phyloP scores from a whole-genome alignment of 2,113 vertebrate genomes.

The Pelecanoides urinatrix region DNA sequence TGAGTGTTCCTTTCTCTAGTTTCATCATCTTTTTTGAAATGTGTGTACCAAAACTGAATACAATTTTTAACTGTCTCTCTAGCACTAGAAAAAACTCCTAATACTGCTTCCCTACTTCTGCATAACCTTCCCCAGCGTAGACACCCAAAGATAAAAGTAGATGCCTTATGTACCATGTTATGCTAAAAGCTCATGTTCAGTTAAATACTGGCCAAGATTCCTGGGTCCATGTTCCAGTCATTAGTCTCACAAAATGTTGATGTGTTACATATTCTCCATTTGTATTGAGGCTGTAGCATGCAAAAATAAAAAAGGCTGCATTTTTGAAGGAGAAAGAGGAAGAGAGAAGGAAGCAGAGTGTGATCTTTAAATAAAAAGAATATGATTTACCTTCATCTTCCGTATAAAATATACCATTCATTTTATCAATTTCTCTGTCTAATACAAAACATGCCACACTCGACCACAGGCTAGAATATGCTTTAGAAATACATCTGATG shows the following conservation, averaged over 20 bases:
- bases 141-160: background rate
- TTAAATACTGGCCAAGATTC: background rate
- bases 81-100: background rate
- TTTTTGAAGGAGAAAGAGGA: background rate
- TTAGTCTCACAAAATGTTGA: background rate
- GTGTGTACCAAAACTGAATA: background rate
- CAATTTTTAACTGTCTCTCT: background rate
- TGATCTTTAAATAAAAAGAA: background rate
- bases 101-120: background rate
- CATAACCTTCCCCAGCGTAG: background rate
- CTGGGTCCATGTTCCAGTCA: background rate
- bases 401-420: accelerated
- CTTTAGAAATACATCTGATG: background rate
- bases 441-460: background rate
- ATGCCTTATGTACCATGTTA: background rate
- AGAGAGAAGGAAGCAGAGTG: background rate
- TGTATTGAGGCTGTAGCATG: background rate
- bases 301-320: background rate
- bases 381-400: background rate
- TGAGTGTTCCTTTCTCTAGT: background rate
- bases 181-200: background rate
- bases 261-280: background rate
- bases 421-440: background rate
- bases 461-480: background rate
- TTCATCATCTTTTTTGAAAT: background rate